Conservation (phyloP, 2,888 invertebrate species). For the Tridacna gigas region DNA sequence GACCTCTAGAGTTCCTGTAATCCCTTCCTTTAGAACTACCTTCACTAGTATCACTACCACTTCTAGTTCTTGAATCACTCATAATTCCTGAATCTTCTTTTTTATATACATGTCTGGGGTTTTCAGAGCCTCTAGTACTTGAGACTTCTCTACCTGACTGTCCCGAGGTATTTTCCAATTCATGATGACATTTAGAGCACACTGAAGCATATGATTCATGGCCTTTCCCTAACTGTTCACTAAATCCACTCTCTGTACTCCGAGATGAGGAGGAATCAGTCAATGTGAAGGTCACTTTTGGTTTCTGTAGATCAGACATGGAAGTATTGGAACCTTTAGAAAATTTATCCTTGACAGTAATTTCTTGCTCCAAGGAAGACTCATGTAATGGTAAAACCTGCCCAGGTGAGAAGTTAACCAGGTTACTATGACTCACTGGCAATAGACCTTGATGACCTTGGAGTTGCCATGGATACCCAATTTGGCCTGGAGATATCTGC, state of each 20-base stretch:
- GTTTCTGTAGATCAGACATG: conserved; percentile 13
- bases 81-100: not conserved
- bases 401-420: conserved; percentile 45
- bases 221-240: conserved; percentile 64
- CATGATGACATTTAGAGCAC: conserved; percentile 67
- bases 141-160: not conserved
- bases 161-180: conserved; percentile 17
- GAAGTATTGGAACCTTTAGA: not conserved
- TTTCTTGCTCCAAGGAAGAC: conserved; percentile 27
- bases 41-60: conserved; percentile 20
- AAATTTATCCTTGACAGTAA: not conserved
- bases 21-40: conserved; percentile 16
- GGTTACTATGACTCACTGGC: conserved; percentile 8
- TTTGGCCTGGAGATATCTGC: conserved; percentile 56
- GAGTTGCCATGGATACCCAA: conserved; percentile 47
- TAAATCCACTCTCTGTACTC: conserved; percentile 76
- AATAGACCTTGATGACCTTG: conserved; percentile 40
- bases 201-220: conserved; percentile 71
- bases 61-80: conserved; percentile 16
- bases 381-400: conserved; percentile 29
- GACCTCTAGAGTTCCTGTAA: conserved; percentile 4
- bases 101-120: not conserved
- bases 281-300: conserved; percentile 70
- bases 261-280: conserved; percentile 69
- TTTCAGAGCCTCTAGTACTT: not conserved